phyloP scores from a whole-genome alignment of 1,140 invertebrate species.

The Lineus longissimus region DNA sequence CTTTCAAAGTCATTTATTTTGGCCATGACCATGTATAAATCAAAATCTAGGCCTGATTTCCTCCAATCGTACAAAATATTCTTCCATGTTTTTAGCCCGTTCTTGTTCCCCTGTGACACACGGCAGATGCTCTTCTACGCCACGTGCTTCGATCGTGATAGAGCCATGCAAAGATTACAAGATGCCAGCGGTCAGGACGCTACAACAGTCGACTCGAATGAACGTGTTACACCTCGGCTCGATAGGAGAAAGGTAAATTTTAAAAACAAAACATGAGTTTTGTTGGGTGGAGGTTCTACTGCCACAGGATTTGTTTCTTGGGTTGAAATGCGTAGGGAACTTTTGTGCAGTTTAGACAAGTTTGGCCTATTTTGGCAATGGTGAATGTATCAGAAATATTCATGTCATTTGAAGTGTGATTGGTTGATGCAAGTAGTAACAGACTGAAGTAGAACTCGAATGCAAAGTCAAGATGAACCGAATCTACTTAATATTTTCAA shows the following conservation, averaged over 20 bases:
- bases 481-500: no score
- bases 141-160: conserved; percentile 84
- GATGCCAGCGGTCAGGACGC: conserved; percentile 80
- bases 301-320: not conserved
- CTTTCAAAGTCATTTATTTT: no score
- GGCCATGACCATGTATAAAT: no score
- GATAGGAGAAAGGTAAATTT: conserved; percentile 68
- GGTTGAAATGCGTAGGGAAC: not conserved
- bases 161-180: conserved; percentile 80
- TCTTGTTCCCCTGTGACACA: conserved; percentile 95
- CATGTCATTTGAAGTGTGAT: no score
- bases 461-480: no score
- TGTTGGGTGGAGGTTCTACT: not conserved
- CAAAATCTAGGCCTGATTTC: no score
- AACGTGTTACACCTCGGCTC: conserved; percentile 85
- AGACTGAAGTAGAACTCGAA: no score
- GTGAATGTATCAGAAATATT: no score
- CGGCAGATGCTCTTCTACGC: conserved; percentile 92
- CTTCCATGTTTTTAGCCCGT: conserved; percentile 63
- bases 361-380: no score
- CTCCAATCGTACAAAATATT: not conserved
- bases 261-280: no score
- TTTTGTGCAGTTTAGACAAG: no score
- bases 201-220: conserved; percentile 61
- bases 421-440: no score